These are phyloP conservation scores for Hypotaenidia philippensis DNA, from an alignment of 2,797 vertebrate genomes.

Conservation along the genomic window DNA sequence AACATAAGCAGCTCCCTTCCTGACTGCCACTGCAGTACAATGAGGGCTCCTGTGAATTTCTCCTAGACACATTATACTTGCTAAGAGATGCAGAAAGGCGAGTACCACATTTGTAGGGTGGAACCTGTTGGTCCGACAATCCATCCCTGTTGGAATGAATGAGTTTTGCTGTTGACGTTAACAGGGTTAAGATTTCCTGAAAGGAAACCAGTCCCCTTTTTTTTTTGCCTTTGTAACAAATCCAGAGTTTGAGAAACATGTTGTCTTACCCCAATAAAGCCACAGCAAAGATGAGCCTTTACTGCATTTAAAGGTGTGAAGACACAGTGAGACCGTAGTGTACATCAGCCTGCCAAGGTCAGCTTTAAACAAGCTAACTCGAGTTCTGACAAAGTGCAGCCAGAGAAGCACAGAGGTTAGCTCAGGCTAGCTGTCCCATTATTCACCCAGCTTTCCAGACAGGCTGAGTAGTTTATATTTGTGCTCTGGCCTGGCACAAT, in stretches of 20 bases:
- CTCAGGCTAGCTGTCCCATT: slow-evolving; percentile 18
- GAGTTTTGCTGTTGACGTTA: not conserved
- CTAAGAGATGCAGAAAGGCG: not conserved
- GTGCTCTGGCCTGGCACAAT: slow-evolving; percentile 15
- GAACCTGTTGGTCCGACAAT: not conserved
- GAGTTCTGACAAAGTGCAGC: slow-evolving; percentile 25
- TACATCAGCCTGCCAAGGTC: not conserved
- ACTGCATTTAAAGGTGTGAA: not conserved
- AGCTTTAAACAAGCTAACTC: not conserved
- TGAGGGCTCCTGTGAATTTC: not conserved
- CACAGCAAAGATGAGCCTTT: not conserved
- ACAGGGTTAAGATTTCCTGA: not conserved
- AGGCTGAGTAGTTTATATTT: slow-evolving; percentile 6
- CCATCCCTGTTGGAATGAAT: not conserved
- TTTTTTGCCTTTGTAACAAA: not conserved
- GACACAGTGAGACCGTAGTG: rapidly evolving
- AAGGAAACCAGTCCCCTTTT: not conserved
- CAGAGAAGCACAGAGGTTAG: slow-evolving; percentile 35
- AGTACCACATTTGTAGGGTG: not conserved
- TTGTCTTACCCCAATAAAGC: not conserved
- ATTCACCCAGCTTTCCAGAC: slow-evolving; percentile 25
- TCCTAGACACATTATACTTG: not conserved
- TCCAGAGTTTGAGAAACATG: not conserved
- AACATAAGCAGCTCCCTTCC: not conserved
- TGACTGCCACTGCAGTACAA: not conserved